Conservation (phyloP, 2,888 invertebrate species). For the Drosophila colorata region DNA sequence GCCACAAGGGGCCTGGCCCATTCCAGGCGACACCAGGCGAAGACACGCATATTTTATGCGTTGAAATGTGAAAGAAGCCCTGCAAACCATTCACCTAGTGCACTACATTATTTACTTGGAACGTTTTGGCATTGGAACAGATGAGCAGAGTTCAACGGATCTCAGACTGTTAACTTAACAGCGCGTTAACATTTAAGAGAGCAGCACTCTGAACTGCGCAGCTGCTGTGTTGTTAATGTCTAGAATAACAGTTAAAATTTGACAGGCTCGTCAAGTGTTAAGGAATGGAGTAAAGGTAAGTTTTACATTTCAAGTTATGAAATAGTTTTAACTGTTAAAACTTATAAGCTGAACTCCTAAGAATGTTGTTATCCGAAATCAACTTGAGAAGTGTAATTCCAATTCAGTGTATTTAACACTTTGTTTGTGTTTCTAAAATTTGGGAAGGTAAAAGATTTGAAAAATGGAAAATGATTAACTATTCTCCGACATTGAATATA, state of each 20-base stretch:
- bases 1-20: slow-evolving; percentile 21
- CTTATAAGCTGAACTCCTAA: not conserved
- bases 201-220: slow-evolving; percentile 45
- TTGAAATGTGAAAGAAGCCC: slow-evolving; percentile 50
- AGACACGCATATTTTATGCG: slow-evolving; percentile 51
- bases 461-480: no score
- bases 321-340: not conserved
- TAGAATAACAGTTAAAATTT: slow-evolving; percentile 16
- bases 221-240: slow-evolving; percentile 37
- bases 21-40: slow-evolving; percentile 36
- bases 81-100: slow-evolving; percentile 56
- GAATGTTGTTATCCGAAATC: not conserved
- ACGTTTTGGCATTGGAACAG: slow-evolving; percentile 45
- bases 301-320: not conserved
- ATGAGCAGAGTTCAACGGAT: slow-evolving; percentile 1
- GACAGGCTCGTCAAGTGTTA: slow-evolving; percentile 2
- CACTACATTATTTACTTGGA: slow-evolving; percentile 36
- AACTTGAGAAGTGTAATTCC: no score
- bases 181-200: slow-evolving; percentile 70
- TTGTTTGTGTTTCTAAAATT: no score
- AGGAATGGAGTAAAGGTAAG: slow-evolving; percentile 28
- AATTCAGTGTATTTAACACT: no score
- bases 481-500: not conserved
- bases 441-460: no score
- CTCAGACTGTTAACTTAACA: slow-evolving; percentile 35